Base-by-base conservation (phyloP, 1,140 invertebrate genomes). In the Drosophila sp. region DNA sequence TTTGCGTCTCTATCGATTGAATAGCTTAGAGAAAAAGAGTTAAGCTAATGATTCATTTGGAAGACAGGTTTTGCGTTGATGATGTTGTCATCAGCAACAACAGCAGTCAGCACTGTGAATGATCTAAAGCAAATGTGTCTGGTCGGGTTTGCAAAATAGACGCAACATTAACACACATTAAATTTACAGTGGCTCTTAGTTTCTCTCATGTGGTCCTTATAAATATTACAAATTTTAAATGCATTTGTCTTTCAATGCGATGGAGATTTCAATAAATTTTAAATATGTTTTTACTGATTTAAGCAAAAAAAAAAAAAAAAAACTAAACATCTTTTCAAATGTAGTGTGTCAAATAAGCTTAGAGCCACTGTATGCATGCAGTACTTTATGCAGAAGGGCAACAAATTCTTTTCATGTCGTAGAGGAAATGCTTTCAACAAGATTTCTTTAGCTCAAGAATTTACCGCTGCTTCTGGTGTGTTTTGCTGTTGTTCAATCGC, bases 341-440 rank as follows among this genome's bases (percentile, higher is more conserved):
- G 21, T 4, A 21, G 21, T 21, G 21, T 1, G 21, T 21, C 21
- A 21, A 21, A 21, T 21, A 21, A 21, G 21, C 21, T 21, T 1
- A 2, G 21, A 21, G 21, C 21, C 21, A 21, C 21, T n/a, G 36
- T 38, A 38, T 38, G 11, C 9, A 13, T 38, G 6, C 5, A 5
- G 0, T 71, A 65, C 70, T 81, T 40, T 29, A 32, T 51, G 57
- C 54, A 34, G 65, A 51, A 73, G 63, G 63, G 46, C 56, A 73
- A 66, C 48, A 59, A 78, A 71, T 80, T 75, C 72, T 72, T 78
- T 80, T 78, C 46, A 78, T 62, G 71, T 69, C 53, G 74, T 54
- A 48, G 80, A 59, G 51, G 80, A 83, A 83, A 83, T 89, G 82
- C 83, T 87, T 87, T 87, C 82, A 89, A 87, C 83, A 73, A 89